Evolutionary conservation across 2,797 vertebrate species (phyloP).

Genomic region (Scleropages formosus): DNA sequence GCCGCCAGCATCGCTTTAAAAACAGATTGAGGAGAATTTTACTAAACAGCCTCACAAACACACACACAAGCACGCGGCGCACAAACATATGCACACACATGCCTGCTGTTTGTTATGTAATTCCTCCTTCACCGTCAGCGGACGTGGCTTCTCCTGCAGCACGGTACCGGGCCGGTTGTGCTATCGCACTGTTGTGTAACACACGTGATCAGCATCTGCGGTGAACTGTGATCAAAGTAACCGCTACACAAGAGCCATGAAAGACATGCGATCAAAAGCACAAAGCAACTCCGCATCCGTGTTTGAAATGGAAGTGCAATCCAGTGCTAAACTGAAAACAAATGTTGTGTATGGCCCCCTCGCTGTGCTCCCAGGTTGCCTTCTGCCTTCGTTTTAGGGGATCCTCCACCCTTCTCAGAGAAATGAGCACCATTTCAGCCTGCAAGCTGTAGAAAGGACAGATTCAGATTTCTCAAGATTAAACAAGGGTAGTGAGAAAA

Average conservation of each 20-base stretch:
- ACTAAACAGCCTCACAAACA: constrained; percentile 20
- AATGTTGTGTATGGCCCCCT: constrained; percentile 13
- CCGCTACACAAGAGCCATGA: not conserved
- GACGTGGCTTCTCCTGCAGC: constrained; percentile 1
- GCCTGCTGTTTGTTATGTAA: constrained; percentile 2
- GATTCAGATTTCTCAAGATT: too few relatives aligned
- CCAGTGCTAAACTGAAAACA: not conserved
- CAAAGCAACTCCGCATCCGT: constrained; percentile 2
- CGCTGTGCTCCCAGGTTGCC: not conserved
- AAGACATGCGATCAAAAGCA: not conserved
- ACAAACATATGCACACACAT: not conserved
- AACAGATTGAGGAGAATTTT: constrained; percentile 25
- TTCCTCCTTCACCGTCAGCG: not conserved
- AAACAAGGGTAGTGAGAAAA: too few relatives aligned
- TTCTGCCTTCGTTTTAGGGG: too few relatives aligned
- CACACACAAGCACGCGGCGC: not conserved
- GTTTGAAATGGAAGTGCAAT: not conserved
- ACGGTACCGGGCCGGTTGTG: not conserved
- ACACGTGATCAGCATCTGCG: not conserved
- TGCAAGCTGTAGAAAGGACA: too few relatives aligned
- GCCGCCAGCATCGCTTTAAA: constrained; percentile 26
- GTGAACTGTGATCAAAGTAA: not conserved
- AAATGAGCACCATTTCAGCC: too few relatives aligned
- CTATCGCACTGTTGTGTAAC: constrained; percentile 11
- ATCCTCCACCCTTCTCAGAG: too few relatives aligned